A percentile compares a stretch with the other conserved stretches of the same genome.
These are phyloP conservation scores for Andrena flavipes DNA, from an alignment of 2,888 invertebrate genomes.

Conservation along the genomic window DNA sequence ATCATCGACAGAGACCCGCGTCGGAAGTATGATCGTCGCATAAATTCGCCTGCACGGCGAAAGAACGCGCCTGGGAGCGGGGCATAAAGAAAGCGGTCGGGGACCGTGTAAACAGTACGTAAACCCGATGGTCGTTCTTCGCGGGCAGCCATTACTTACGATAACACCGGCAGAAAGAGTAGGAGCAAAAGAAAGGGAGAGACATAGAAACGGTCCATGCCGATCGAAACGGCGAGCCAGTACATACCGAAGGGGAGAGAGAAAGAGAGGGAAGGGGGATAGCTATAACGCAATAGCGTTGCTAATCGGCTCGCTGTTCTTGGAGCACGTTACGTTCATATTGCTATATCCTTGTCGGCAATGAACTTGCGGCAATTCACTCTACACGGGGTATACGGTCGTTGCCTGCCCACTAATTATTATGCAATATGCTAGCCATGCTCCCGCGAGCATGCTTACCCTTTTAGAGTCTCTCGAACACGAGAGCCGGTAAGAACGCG, in stretches of 20 bases:
- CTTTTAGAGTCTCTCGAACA: slow-evolving; percentile 71
- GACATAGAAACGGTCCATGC: slow-evolving; percentile 12
- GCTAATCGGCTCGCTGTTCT: slow-evolving; percentile 71
- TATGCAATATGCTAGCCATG: slow-evolving; percentile 77
- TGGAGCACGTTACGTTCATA: slow-evolving; percentile 72
- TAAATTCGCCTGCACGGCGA: slow-evolving; percentile 6
- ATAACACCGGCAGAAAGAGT: slow-evolving; percentile 26
- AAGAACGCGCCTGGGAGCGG: slow-evolving; percentile 16
- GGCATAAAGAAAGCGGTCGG: slow-evolving; percentile 34
- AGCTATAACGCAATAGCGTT: slow-evolving; percentile 58
- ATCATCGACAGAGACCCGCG: neutral
- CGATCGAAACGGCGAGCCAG: slow-evolving; percentile 12
- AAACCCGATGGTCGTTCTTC: slow-evolving; percentile 40
- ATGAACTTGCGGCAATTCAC: slow-evolving; percentile 78
- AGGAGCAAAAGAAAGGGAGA: slow-evolving; percentile 23
- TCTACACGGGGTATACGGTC: slow-evolving; percentile 66
- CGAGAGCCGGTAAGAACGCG: slow-evolving; percentile 42
- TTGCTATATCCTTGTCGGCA: slow-evolving; percentile 77
- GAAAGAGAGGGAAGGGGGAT: neutral
- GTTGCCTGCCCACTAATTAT: slow-evolving; percentile 77
- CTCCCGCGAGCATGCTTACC: slow-evolving; percentile 75
- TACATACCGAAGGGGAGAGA: neutral
- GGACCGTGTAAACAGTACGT: slow-evolving; percentile 49
- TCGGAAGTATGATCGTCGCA: neutral
- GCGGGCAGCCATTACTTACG: slow-evolving; percentile 38